These are phyloP conservation scores for Acanthurus lineatus DNA, from an alignment of 2,797 vertebrate species.

Conservation along the genomic window DNA sequence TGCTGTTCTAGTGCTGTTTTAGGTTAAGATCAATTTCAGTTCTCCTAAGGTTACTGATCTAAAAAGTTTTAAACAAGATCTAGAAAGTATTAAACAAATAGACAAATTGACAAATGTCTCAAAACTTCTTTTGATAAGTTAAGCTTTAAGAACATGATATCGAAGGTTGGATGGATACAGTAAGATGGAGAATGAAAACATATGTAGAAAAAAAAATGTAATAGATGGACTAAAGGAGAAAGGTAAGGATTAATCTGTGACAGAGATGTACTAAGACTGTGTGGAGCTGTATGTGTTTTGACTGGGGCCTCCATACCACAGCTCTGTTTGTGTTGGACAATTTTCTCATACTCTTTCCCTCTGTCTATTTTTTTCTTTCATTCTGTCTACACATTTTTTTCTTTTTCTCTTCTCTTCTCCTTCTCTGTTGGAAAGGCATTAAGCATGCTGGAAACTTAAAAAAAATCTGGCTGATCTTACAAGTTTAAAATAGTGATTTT, in stretches of 20 bases:
- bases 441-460: slow-evolving; percentile 2
- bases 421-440: slow-evolving; percentile 17
- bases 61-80: no score
- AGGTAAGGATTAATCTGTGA: slow-evolving; percentile 13
- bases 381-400: slow-evolving; percentile 38
- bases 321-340: slow-evolving; percentile 71
- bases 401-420: slow-evolving; percentile 30
- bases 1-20: no score
- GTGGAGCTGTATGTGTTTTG: slow-evolving; percentile 57
- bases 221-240: slow-evolving; percentile 20
- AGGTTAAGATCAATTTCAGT: no score
- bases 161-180: neutral
- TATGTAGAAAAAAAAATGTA: neutral
- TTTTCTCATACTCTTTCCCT: slow-evolving; percentile 27
- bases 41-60: no score
- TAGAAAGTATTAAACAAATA: no score
- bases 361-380: slow-evolving; percentile 52
- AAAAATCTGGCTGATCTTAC: slow-evolving; percentile 6
- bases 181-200: slow-evolving; percentile 3
- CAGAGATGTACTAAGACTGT: slow-evolving; percentile 9
- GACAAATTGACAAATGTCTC: neutral
- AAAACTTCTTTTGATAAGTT: slow-evolving; percentile 1
- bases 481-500: neutral
- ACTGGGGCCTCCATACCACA: slow-evolving; percentile 67
- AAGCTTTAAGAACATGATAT: neutral